Evolutionary conservation across 2,888 invertebrate genomes (phyloP).

Genomic region (Ectemnius continuus): DNA sequence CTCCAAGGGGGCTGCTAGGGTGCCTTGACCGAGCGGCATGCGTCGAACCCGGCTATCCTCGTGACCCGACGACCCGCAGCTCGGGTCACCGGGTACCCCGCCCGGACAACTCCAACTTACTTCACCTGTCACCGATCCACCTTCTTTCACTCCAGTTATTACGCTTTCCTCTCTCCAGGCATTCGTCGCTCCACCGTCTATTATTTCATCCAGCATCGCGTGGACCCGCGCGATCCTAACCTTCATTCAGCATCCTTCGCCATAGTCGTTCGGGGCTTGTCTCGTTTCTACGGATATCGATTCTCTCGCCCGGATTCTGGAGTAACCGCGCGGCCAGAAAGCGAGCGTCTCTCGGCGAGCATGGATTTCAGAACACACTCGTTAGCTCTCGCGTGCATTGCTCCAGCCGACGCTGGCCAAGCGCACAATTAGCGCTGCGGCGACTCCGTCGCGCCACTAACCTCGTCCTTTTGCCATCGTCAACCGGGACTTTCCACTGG

Average conservation of each 20-base stretch:
- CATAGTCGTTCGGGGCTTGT: too few relatives aligned
- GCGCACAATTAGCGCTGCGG: too few relatives aligned
- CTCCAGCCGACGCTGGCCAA: neutral
- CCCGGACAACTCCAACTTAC: constrained; percentile 36
- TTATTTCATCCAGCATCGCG: neutral
- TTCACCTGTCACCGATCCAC: constrained; percentile 13
- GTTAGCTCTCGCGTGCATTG: neutral
- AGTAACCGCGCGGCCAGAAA: neutral
- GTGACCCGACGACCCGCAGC: constrained; percentile 69
- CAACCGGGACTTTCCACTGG: too few relatives aligned
- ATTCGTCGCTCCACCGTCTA: neutral
- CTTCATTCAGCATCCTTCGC: too few relatives aligned
- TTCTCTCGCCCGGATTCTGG: neutral
- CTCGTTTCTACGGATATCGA: constrained; percentile 2
- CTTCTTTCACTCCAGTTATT: neutral
- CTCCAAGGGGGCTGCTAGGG: constrained; percentile 24
- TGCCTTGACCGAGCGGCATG: constrained; percentile 65
- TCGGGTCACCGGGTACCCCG: constrained; percentile 64
- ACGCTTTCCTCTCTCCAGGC: neutral
- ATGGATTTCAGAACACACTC: too few relatives aligned
- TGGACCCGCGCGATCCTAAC: neutral
- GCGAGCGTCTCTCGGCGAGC: too few relatives aligned
- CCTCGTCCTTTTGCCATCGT: too few relatives aligned
- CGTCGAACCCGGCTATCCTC: constrained; percentile 67
- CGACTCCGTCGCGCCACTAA: too few relatives aligned